Evolutionary conservation across 2,888 invertebrate genomes (phyloP), one percentile per base, ranked within the genome.

Genomic region (Azorinus chamasolen): DNA sequence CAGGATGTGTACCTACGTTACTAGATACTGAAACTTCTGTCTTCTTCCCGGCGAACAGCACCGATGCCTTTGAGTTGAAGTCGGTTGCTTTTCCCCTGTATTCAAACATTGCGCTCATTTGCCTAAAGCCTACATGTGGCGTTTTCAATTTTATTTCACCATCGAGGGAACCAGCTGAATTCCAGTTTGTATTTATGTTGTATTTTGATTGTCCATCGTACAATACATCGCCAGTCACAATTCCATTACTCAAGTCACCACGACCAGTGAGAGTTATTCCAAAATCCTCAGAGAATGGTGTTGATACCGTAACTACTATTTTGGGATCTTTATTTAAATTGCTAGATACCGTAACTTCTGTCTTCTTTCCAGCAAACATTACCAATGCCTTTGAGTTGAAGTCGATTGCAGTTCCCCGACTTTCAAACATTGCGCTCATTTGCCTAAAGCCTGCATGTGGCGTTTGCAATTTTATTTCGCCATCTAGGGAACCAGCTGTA

Each of bases 221-320:
- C 8, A 20, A 14, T 5, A 74, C 45, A 55, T 41, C 32, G 18
- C 62, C 62, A n/a, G 55, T 41, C 6, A 62, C 25, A 37, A 50
- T 46, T 25, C 55, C 41, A 41, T 74, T 57, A 16, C 27, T 24
- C 8, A 24, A 27, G 12, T 48, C 57, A 5, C 73, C 73, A 24
- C 41, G 16, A 14, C 55, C 24, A 22, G 10, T 20, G 12, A 68
- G 20, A 3, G 61, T 55, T 5, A 62, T 39, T 27, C 62, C 62
- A n/a, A 74, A 22, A 12, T 61, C 57, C 24, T 68, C 54, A 14
- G 68, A 51, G 10, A 66, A n/a, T n/a, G 73, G 73, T 43, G 73
- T 22, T 3, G 41, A 45, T 6, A 74, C 20, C 5, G 27, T 46
- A 20, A 74, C 27, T 2, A 50, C n/a, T n/a, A 51, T 45, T 39